Evolutionary conservation across 1,140 invertebrate genomes (phyloP), one percentile per base, ranked within the genome.

Genomic region (Globodera ellingtonae): DNA sequence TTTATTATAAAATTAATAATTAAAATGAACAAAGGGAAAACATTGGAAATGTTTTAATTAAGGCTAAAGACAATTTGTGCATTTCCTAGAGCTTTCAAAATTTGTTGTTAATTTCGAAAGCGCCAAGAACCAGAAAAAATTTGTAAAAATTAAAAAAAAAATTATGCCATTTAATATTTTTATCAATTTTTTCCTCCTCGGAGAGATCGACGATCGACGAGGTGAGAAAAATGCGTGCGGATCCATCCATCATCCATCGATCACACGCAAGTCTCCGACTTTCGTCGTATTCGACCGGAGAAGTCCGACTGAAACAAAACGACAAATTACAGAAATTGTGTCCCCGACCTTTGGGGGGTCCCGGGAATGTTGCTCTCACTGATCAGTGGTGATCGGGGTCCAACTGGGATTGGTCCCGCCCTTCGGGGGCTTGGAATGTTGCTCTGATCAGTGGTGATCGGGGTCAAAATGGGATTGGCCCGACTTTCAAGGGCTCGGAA

Each of bases 251-350:
- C 10, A 8, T 69, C 18, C 66, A 44, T 18, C n/a, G 21, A 6
- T 77, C 35, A 84, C 62, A 84, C 83, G 59, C 83, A 84, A 13
- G 83, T 84, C 67, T 84, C 83, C 4, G 82, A 87, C 62, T 85
- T 86, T 44, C 84, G 62, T n/a, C 84, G 76, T 72, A 85, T 85
- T 56, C 84, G 52, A 18, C 75, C 66, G 21, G 74, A 59, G 56
- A 83, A 56, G 59, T 83, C 82, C 15, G 81, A 83, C 75, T 83
- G 74, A 65, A 82, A 74, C 18, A 35, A 62, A 62, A 35, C 13
- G 47, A 47, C 70, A 77, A 18, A 7, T 46, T 8, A 10, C 15
- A 0, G 24, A 47, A 3, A 77, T 24, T 24, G 24, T 24, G 24
- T 1, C 24, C 0, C 24, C 24, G 24, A 24, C 24, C 24, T 24